Conservation (phyloP, 2,888 invertebrate species). For the Theodoxus fluviatilis region DNA sequence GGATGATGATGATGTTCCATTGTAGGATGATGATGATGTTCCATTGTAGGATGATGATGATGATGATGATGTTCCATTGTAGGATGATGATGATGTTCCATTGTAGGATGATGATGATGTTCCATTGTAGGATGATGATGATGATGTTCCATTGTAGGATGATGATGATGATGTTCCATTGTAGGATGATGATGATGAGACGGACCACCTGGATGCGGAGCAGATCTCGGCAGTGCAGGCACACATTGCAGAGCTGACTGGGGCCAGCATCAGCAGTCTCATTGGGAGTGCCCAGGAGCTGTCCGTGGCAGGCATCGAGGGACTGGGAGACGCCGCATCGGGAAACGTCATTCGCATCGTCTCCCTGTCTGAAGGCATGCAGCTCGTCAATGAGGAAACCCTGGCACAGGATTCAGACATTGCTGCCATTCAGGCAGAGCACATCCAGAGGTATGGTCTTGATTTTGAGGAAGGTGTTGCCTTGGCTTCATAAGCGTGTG, state of each 20-base stretch:
- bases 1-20: too few species aligned
- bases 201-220: slow-evolving; percentile 24
- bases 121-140: too few species aligned
- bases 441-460: too few species aligned
- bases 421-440: background rate
- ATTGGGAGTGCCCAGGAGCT: slow-evolving; percentile 32
- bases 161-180: background rate
- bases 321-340: slow-evolving; percentile 29
- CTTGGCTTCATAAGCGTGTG: too few species aligned
- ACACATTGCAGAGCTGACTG: slow-evolving; percentile 34
- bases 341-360: slow-evolving; percentile 47
- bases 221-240: slow-evolving; percentile 33
- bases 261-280: slow-evolving; percentile 26
- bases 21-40: too few species aligned
- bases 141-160: too few species aligned
- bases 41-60: too few species aligned
- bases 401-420: slow-evolving; percentile 14
- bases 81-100: too few species aligned
- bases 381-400: slow-evolving; percentile 38
- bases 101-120: too few species aligned
- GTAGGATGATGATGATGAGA: slow-evolving; percentile 6
- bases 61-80: too few species aligned
- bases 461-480: too few species aligned
- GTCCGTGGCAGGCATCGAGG: slow-evolving; percentile 30
- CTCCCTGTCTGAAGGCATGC: slow-evolving; percentile 48